Conservation (phyloP, 2,113 vertebrate genomes). For the Ceyx cyanopectus region DNA sequence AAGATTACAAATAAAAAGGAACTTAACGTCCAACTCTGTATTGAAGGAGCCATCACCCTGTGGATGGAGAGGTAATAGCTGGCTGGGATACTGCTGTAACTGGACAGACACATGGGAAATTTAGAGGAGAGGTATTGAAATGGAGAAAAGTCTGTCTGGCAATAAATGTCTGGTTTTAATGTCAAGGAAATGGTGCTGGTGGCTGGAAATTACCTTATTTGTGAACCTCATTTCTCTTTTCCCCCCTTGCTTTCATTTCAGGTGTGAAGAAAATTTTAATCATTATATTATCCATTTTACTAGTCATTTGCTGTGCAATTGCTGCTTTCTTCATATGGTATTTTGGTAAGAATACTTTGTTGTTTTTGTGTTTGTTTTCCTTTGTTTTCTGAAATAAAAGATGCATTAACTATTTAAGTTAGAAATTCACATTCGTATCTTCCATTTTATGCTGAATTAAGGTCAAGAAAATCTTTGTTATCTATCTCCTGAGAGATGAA, state of each 20-base stretch:
- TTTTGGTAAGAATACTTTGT: constrained; percentile 72
- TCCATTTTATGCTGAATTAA: background rate
- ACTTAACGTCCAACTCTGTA: background rate
- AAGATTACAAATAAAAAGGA: background rate
- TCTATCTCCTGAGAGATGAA: background rate
- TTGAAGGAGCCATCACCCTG: background rate
- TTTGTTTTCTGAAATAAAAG: background rate
- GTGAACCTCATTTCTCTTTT: background rate
- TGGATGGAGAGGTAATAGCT: background rate
- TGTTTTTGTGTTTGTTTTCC: no score
- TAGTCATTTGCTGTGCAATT: background rate
- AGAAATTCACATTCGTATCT: background rate
- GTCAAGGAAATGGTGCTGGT: background rate
- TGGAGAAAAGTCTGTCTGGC: background rate
- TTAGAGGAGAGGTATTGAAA: background rate
- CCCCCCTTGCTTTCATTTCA: constrained; percentile 18
- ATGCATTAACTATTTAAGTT: background rate
- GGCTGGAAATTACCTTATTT: background rate
- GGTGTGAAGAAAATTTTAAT: constrained; percentile 47
- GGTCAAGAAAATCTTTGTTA: background rate
- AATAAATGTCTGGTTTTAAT: background rate
- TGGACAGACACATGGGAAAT: background rate
- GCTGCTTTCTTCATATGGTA: constrained; percentile 74
- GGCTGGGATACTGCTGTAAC: background rate
- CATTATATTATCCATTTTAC: constrained; percentile 12